Percentiles rank a stretch among this genome's conserved stretches.
Evolutionary conservation across 1,140 invertebrate genomes (phyloP).

Genomic region (Matsumurasca onukii): DNA sequence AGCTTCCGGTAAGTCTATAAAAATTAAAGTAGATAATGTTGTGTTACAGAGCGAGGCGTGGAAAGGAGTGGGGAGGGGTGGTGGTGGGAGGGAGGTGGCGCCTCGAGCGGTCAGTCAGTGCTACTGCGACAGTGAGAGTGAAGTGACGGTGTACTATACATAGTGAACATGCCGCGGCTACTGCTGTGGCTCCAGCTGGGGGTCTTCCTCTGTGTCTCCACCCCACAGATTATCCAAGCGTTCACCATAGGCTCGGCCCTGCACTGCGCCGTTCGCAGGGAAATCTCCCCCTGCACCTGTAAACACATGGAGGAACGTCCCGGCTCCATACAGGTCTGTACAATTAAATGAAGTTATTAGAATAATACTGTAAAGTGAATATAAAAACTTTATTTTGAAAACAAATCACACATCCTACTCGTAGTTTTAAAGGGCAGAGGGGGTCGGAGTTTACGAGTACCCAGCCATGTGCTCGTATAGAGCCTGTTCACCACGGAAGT

Average conservation of each 20-base stretch:
- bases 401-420: too few relatives aligned
- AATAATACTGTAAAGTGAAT: too few relatives aligned
- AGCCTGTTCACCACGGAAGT: too few relatives aligned
- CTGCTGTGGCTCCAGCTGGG: neutral
- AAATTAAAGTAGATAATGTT: too few relatives aligned
- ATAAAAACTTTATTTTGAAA: too few relatives aligned
- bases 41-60: neutral
- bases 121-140: too few relatives aligned
- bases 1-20: too few relatives aligned
- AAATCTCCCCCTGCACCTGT: slow-evolving; percentile 79
- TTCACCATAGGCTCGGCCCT: slow-evolving; percentile 57
- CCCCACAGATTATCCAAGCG: too few relatives aligned
- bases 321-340: slow-evolving; percentile 61
- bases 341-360: too few relatives aligned
- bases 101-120: neutral
- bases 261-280: slow-evolving; percentile 70
- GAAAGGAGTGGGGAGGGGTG: neutral
- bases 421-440: too few relatives aligned
- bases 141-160: neutral
- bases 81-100: neutral
- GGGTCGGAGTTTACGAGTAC: too few relatives aligned
- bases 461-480: too few relatives aligned
- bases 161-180: neutral
- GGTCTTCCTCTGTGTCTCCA: neutral
- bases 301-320: slow-evolving; percentile 56